Evolutionary conservation across 2,888 invertebrate genomes (phyloP), one percentile per base, ranked within the genome.

Genomic region (Oasisia sp.): DNA sequence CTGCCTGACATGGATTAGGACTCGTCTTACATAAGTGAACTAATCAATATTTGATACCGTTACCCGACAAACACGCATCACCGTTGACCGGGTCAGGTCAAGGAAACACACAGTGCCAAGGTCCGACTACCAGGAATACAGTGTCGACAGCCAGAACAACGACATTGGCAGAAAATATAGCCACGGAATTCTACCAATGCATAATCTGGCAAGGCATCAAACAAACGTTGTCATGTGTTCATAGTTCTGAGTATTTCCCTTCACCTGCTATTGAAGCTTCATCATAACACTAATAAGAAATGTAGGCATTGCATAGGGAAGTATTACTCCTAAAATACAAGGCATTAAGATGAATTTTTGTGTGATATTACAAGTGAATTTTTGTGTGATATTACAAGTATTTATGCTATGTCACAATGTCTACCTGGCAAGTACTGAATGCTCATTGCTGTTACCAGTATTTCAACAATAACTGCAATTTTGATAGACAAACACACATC

Each of bases 151-250:
- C 14, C 56, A 19, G 74, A 74, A 74, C 27, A 0, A 50, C 9
- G 50, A 50, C 50, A 74, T 74, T 74, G 74, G 74, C 74, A 74
- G 74, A 74, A 74, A 19, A 74, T 74, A 74, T 74, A 74, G n/a
- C 27, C 14, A 7, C 7, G n/a, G 74, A 50, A 50, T 50, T 50
- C 50, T 50, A 50, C 74, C n/a, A 74, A 74, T 74, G 74, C 19
- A 74, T 3, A 74, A 74, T 7, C n/a, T 27, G 74, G 74, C 74
- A 74, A 74, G 1, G 27, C 14, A 7, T 74, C 74, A 74, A 74
- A 19, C 27, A 74, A 74, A 19, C 27, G n/a, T 27, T 19, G 74
- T 74, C 74, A 74, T 74, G 27, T 74, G 74, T 74, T 74, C 74
- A 27, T 74, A 19, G n/a, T 74, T 74, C 19, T 74, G 27, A 74